Evolutionary conservation across 1,140 invertebrate genomes (phyloP).

Genomic region (Gonatopus flavifemur): DNA sequence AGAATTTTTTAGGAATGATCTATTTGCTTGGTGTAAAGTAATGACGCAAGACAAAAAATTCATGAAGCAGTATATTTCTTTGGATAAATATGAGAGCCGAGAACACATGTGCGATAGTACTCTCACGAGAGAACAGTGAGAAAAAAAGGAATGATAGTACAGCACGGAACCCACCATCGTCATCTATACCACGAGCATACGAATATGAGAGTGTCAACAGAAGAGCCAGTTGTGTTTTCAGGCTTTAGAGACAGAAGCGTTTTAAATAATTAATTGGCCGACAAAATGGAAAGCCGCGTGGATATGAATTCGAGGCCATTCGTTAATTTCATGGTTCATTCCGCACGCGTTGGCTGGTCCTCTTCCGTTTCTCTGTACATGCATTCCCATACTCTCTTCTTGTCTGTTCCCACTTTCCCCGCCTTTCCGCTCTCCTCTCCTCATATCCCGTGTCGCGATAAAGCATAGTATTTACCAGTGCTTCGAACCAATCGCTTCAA

Average conservation of each 20-base stretch:
- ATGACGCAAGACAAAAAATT: too few species aligned
- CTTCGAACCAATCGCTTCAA: constrained; percentile 17
- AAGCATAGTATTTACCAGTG: constrained; percentile 32
- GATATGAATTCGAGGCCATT: constrained; percentile 35
- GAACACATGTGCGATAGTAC: background rate
- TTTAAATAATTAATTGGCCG: constrained; percentile 42
- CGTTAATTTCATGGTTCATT: constrained; percentile 45
- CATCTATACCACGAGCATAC: constrained; percentile 30
- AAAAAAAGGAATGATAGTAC: background rate
- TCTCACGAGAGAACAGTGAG: background rate
- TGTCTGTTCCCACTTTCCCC: background rate
- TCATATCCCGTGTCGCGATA: background rate
- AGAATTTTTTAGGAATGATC: too few species aligned
- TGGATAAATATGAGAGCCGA: background rate
- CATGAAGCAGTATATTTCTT: too few species aligned
- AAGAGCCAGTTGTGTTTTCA: constrained; percentile 24
- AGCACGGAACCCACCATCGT: background rate
- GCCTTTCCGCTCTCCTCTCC: background rate
- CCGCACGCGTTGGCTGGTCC: constrained; percentile 12
- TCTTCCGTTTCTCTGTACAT: background rate
- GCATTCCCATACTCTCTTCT: background rate
- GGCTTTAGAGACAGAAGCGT: constrained; percentile 10
- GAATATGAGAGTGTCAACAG: constrained; percentile 36
- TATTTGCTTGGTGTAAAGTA: too few species aligned
- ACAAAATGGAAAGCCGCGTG: constrained; percentile 27